These are phyloP conservation scores for Brachionus sp. DNA, from an alignment of 1,140 invertebrate genomes.

Conservation along the genomic window DNA sequence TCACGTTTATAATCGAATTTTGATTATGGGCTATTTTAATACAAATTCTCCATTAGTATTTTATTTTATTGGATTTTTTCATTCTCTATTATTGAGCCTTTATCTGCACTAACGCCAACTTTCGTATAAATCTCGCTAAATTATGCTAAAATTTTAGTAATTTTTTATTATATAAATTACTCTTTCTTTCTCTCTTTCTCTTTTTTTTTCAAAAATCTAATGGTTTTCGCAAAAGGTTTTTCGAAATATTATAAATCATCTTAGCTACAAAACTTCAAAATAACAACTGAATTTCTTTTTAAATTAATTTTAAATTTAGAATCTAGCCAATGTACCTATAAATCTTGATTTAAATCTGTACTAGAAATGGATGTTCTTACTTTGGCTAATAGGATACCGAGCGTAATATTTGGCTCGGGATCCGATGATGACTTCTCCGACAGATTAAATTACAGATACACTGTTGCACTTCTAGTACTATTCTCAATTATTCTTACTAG, in stretches of 20 bases:
- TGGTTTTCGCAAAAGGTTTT: neutral
- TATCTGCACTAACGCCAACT: neutral
- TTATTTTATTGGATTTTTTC: neutral
- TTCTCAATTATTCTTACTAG: constrained; percentile 45
- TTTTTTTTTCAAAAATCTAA: neutral
- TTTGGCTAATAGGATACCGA: constrained; percentile 26
- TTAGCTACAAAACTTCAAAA: neutral
- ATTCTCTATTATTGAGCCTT: neutral
- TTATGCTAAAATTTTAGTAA: neutral
- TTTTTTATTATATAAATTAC: neutral
- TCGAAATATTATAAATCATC: constrained; percentile 5
- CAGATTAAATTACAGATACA: constrained; percentile 46
- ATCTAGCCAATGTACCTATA: neutral
- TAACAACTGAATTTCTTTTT: neutral
- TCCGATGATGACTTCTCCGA: constrained; percentile 44
- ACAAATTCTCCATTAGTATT: neutral
- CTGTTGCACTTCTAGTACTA: constrained; percentile 22
- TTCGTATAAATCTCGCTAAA: neutral
- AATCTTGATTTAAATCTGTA: neutral
- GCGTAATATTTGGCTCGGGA: constrained; percentile 18
- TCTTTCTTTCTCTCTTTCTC: neutral
- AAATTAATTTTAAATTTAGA: neutral
- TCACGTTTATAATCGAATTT: neutral
- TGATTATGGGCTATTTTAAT: constrained; percentile 9
- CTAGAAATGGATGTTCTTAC: constrained; percentile 22